Conservation (phyloP, 2,888 invertebrate species). For the Aspidapion aeneum region DNA sequence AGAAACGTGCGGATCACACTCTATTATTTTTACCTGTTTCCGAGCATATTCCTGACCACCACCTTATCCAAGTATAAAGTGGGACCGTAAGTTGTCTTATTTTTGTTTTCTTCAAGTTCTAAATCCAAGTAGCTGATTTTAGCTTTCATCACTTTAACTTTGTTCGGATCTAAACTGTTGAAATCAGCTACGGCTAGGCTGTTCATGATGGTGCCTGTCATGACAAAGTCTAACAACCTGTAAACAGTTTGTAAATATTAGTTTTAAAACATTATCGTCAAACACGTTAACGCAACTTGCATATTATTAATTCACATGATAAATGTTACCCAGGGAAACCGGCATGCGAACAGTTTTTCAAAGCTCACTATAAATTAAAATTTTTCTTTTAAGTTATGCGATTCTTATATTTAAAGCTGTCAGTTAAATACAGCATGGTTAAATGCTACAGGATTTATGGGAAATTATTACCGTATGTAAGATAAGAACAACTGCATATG, state of each 20-base stretch:
- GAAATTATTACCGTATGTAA: too few relatives aligned
- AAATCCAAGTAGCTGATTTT: constrained; percentile 39
- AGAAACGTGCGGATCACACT: neutral
- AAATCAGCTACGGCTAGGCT: constrained; percentile 45
- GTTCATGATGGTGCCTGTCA: constrained; percentile 39
- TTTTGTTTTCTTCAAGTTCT: constrained; percentile 34
- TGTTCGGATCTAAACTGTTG: constrained; percentile 34
- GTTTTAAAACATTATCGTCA: too few relatives aligned
- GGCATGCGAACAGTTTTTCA: too few relatives aligned
- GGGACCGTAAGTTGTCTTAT: constrained; percentile 27
- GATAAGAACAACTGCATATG: too few relatives aligned
- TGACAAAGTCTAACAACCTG: constrained; percentile 39
- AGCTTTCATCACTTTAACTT: constrained; percentile 37
- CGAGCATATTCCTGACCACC: constrained; percentile 42
- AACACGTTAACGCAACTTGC: neutral
- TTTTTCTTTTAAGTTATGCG: too few relatives aligned
- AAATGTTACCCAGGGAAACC: neutral
- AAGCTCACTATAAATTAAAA: too few relatives aligned
- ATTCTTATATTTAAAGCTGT: too few relatives aligned
- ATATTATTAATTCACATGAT: neutral
- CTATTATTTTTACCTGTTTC: constrained; percentile 41
- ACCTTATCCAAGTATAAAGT: constrained; percentile 41
- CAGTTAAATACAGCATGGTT: too few relatives aligned
- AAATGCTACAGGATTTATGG: too few relatives aligned
- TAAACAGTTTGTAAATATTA: too few relatives aligned